Evolutionary conservation across 2,888 invertebrate genomes (phyloP), one percentile per base, ranked within the genome.

Genomic region (Tetragonisca angustula): DNA sequence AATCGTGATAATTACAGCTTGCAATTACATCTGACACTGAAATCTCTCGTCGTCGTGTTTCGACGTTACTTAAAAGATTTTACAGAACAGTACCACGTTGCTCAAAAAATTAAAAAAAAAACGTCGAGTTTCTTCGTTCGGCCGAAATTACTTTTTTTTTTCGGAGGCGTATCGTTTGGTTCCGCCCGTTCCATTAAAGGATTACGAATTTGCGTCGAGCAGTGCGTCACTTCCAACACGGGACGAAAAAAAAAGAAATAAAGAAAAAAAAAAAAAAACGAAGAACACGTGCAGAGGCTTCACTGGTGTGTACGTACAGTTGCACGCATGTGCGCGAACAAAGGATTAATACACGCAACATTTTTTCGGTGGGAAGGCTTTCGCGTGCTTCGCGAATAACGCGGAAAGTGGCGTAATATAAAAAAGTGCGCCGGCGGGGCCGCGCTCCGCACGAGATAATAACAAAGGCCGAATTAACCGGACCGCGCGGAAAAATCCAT

Each of bases 391-490:
- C n/a, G 15, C 43, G 24, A 43, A 54, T 36, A 71, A 71, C 71
- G 71, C 71, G 75, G 43, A 68, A 75, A 75, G 75, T 56, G 75
- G 71, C 36, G 71, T 62, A 62, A 62, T 76, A 76, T 71, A 76
- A 76, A 76, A 76, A 72, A 43, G 43, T 43, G 2, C 9, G 32
- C 32, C 70, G 50, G 52, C 24, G 75, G 56, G 56, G 17, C 17
- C n/a, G 56, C 27, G 76, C 62, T 54, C 43, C 27, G 76, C 72
- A 27, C 52, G 76, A 43, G 72, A 36, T 76, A 76, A 71, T 71
- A 76, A 76, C 71, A 71, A 76, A 76, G 62, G 74, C 52, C 21
- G 78, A 77, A 69, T 68, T 69, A 71, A 79, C 78, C 56, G 74
- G 19, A 64, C 56, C 36, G 36, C 49, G 52, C 65, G 75, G 56